These are phyloP conservation scores for Vimba vimba DNA, from an alignment of 2,113 vertebrate genomes.

Conservation along the genomic window DNA sequence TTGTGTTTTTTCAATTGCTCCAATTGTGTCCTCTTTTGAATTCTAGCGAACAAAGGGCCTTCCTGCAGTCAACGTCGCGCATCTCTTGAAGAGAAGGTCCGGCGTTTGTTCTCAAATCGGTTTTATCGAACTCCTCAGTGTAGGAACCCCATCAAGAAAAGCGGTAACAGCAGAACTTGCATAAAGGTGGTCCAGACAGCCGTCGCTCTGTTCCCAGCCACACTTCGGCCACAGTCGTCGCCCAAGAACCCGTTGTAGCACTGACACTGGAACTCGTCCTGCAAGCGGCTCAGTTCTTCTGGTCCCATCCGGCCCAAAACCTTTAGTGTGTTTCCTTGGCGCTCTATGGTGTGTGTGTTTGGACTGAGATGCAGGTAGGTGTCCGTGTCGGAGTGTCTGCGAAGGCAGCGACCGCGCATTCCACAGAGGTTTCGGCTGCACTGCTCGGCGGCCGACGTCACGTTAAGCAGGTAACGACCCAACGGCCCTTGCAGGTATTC, in stretches of 20 bases:
- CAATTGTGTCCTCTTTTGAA: neutral
- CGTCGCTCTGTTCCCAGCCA: slow-evolving; percentile 62
- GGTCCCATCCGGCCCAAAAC: slow-evolving; percentile 64
- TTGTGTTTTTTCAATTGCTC: neutral
- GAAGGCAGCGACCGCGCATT: slow-evolving; percentile 83
- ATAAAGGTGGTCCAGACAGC: slow-evolving; percentile 55
- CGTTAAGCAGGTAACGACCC: slow-evolving; percentile 88
- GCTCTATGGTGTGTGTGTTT: slow-evolving; percentile 75
- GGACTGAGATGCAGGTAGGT: slow-evolving; percentile 83
- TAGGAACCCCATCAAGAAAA: slow-evolving; percentile 67
- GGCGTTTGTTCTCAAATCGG: neutral
- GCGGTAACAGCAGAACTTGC: slow-evolving; percentile 60
- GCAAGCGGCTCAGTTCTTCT: slow-evolving; percentile 65
- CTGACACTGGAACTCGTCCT: slow-evolving; percentile 82
- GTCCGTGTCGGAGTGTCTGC: slow-evolving; percentile 64
- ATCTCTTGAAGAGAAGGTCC: neutral
- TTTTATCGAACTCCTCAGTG: slow-evolving; percentile 58
- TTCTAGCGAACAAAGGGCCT: neutral
- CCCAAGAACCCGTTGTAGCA: slow-evolving; percentile 86
- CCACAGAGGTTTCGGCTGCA: slow-evolving; percentile 86
- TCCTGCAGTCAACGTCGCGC: no score
- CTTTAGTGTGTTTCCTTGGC: slow-evolving; percentile 50
- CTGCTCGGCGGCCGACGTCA: slow-evolving; percentile 79
- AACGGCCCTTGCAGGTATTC: slow-evolving; percentile 81
- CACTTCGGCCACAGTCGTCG: slow-evolving; percentile 68